Base-by-base conservation (phyloP, 2,797 vertebrate genomes). In the Octomys mimax region DNA sequence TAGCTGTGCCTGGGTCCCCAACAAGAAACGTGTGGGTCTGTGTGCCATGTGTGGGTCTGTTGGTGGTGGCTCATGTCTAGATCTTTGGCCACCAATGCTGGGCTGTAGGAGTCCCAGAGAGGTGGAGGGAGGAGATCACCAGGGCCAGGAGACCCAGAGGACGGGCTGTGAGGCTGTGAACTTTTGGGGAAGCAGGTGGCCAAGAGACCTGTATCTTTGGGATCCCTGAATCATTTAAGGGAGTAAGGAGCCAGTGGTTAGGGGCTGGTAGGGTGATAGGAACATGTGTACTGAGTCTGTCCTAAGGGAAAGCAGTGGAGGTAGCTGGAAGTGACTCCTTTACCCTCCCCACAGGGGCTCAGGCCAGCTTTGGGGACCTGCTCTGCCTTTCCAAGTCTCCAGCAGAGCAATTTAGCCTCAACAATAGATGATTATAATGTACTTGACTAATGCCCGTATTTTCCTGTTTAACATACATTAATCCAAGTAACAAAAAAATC, bases 401-500 rank as follows among this genome's bases (percentile, higher is more conserved):
- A 57, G 75, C 81, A 24, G 36, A 95, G 78, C 93, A 92, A 90
- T 16, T 91, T 86, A 1, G 1, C 70, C 80, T 96, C 88, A 89
- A 93, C 95, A 96, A 96, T 93, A 93, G 82, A 96, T 93, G 97
- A 97, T 97, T 91, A 96, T 77, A 96, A 87, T 82, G 82, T 96
- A 96, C 85, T 97, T 97, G 96, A 97, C 92, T 95, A 96, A 95
- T 91, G 87, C 70, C 93, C 75, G 90, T 81, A 94, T 97, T 97
- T 97, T 96, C 92, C 96, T 97, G 97, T 96, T 98, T 97, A 97
- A 97, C 96, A 97, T 95, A 96, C 95, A 97, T 97, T 98, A 96
- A 97, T 97, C 97, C 83, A 89, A 98, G 94, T 89, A 97, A 97
- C 97, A 96, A 97, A 95, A 95, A 97, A 97, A 97, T 98, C 97